Conservation (phyloP, 2,113 vertebrate genomes). For the Carassius gibelio region DNA sequence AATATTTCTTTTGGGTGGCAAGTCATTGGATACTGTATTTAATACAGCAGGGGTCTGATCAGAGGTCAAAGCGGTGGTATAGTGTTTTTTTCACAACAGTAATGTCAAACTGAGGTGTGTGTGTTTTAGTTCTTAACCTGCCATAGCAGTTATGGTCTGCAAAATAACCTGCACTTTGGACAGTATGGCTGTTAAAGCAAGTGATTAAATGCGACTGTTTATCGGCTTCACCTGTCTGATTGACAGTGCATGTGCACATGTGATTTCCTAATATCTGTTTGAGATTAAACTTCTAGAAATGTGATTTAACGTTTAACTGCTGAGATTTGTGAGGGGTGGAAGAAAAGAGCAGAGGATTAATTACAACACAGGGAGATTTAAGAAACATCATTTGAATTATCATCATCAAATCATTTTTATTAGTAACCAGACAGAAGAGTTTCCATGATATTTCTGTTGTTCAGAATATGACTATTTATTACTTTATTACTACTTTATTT, state of each 20-base stretch:
- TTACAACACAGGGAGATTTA: neutral
- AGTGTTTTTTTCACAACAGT: conserved; percentile 12
- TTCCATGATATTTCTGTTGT: too few species aligned
- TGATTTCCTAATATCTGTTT: neutral
- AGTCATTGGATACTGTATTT: neutral
- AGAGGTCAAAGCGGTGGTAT: conserved; percentile 10
- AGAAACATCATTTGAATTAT: neutral
- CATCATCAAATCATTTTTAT: too few species aligned
- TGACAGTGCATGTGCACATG: neutral
- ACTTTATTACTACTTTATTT: too few species aligned
- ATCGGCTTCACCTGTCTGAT: neutral
- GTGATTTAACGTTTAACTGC: neutral
- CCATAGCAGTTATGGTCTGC: neutral
- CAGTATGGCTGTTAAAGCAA: neutral
- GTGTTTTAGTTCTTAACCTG: neutral
- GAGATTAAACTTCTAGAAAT: neutral
- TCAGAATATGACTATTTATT: too few species aligned
- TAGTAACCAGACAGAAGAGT: too few species aligned
- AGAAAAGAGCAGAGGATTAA: neutral
- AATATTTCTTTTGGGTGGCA: neutral
- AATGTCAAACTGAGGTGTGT: neutral
- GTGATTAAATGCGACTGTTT: conserved; percentile 15
- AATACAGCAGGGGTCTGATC: neutral
- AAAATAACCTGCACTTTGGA: neutral
- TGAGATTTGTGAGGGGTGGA: neutral